Base-by-base conservation (phyloP, 2,888 invertebrate species). In the Limulus polyphemus region DNA sequence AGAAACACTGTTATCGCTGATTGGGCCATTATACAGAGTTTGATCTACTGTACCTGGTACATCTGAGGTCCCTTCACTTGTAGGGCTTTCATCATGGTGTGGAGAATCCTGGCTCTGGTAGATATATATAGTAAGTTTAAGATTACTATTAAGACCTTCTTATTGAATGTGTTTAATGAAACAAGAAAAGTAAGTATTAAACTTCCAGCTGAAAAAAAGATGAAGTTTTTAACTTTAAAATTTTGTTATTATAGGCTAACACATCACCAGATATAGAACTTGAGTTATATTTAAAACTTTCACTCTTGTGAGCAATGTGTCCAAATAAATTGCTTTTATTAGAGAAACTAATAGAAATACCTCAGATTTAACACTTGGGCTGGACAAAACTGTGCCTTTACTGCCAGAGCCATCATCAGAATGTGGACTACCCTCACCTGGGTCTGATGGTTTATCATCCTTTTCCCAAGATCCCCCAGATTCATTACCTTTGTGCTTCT, bases 341-440 rank as follows among this genome's bases (percentile, higher is more conserved):
- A 32, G 7, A 32, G 7, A 32, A 32, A 32, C 32, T 32, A 32
- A 2, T 32, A 32, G 7, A 32, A 32, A 68, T 67, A 78, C 77
- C 77, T 92, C 92, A 52, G 90, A 91, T 78, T 92, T 92, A 70
- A 92, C 87, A 65, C 90, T 91, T 0, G 91, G 91, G 70, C 90
- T 90, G 46, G 90, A 90, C 10, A 86, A 77, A 71, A 84, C 85
- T 0, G 84, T 81, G 5, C 90, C 83, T 72, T 87, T 85, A 1
- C 67, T 64, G 10, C 85, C 85, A 32, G 32, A 32, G 70, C 84
- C 83, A 72, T 86, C 86, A 71, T 87, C 86, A 71, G 85, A 85
- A 83, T 71, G 74, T 64, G 71, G 76, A 74, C 68, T 72, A 60
- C 82, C 81, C 0, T 71, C 71, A 58, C 83, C 82, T 0, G 82